Conservation (phyloP, 2,888 invertebrate species). For the Neoaliturus tenellus region DNA sequence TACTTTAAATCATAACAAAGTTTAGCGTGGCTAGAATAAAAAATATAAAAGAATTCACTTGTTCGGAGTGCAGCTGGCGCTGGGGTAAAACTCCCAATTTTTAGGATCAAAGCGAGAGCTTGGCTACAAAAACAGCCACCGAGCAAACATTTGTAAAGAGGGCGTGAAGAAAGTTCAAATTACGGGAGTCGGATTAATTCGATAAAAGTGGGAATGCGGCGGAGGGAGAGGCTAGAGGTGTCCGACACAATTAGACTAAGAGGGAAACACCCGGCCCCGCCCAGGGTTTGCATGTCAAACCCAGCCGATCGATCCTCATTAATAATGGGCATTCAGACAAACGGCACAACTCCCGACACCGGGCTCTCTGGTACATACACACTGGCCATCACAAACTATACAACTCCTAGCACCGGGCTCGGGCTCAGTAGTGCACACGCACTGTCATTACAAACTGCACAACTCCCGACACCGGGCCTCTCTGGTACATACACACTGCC, state of each 20-base stretch:
- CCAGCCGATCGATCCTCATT: slow-evolving; percentile 22
- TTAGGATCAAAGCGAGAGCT: neutral
- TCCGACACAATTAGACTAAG: slow-evolving; percentile 24
- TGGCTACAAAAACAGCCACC: neutral
- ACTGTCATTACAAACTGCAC: no score
- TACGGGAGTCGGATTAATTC: slow-evolving; percentile 14
- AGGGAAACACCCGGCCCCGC: slow-evolving; percentile 38
- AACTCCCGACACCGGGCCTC: no score
- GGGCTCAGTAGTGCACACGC: no score
- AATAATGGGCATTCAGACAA: slow-evolving; percentile 15
- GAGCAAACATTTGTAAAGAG: slow-evolving; percentile 18
- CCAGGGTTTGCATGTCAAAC: slow-evolving; percentile 17
- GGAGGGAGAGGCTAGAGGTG: slow-evolving; percentile 3
- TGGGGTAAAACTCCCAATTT: neutral
- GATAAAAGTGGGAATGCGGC: slow-evolving; percentile 11
- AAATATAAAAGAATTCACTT: no score
- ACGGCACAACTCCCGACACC: neutral
- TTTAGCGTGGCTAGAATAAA: no score
- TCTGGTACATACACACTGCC: no score
- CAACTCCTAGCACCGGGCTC: no score
- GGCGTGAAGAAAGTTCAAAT: slow-evolving; percentile 15
- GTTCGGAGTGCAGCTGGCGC: neutral
- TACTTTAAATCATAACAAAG: no score
- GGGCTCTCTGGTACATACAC: neutral
- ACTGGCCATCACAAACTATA: no score